phyloP scores from a whole-genome alignment of 2,113 vertebrate species.

The Rhinopithecus roxellana region DNA sequence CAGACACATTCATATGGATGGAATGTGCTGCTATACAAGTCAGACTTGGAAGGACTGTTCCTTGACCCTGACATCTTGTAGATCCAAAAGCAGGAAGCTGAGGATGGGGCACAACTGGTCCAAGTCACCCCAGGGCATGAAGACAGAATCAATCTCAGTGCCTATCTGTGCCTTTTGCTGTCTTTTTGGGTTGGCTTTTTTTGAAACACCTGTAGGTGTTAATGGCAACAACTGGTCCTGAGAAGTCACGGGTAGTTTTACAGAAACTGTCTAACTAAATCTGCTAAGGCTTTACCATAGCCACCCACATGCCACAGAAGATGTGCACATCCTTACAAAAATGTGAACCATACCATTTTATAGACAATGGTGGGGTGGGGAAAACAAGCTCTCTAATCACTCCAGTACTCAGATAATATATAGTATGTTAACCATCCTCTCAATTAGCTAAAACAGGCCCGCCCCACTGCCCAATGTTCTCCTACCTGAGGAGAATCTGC shows the following conservation, averaged over 20 bases:
- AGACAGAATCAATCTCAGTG: fast-evolving
- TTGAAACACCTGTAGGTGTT: fast-evolving
- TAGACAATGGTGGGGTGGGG: fast-evolving
- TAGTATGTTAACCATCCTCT: fast-evolving
- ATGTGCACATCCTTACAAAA: fast-evolving
- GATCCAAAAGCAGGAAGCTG: background rate
- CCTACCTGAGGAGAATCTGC: background rate
- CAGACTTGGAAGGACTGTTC: too few species aligned
- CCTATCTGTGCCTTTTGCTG: fast-evolving
- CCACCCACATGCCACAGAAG: background rate
- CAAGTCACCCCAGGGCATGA: fast-evolving
- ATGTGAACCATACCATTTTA: fast-evolving
- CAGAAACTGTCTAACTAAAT: too few species aligned
- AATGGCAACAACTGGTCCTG: fast-evolving
- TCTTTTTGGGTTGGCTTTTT: background rate
- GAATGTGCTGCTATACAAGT: too few species aligned
- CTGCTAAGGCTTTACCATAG: fast-evolving
- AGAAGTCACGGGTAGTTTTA: fast-evolving
- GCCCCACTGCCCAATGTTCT: fast-evolving
- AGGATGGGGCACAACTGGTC: fast-evolving
- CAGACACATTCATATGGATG: fast-evolving
- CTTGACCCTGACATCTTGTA: background rate
- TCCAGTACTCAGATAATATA: fast-evolving
- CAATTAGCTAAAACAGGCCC: background rate
- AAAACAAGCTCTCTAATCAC: background rate